Percentiles rank a stretch among this genome's conserved stretches.
Evolutionary conservation across 1,140 invertebrate genomes (phyloP).

Genomic region (Drosophila burlai): DNA sequence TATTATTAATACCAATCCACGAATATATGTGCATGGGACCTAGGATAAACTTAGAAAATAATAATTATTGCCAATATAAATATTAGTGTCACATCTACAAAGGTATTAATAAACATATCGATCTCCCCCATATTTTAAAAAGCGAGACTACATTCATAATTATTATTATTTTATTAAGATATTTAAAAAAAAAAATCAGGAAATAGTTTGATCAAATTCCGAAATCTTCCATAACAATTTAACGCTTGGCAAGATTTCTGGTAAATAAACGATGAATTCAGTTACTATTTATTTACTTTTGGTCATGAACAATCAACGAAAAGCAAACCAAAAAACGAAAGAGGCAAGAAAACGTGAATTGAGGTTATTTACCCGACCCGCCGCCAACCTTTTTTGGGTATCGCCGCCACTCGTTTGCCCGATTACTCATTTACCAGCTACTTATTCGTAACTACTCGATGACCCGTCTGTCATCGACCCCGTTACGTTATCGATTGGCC

Average conservation of each 20-base stretch:
- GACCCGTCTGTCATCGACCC: constrained; percentile 49
- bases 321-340: constrained; percentile 10
- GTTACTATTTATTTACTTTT: constrained; percentile 41
- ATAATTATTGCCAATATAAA: no score
- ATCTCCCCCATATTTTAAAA: background rate
- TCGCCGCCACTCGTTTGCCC: constrained; percentile 2
- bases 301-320: constrained; percentile 24
- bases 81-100: no score
- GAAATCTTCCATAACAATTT: constrained; percentile 3
- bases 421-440: constrained; percentile 14
- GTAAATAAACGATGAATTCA: background rate
- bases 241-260: constrained; percentile 5
- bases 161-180: background rate
- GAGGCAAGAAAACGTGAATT: constrained; percentile 39
- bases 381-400: constrained; percentile 27
- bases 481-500: constrained; percentile 50
- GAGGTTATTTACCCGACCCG: constrained; percentile 46
- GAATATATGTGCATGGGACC: no score
- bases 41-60: no score
- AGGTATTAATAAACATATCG: background rate
- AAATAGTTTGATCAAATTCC: constrained; percentile 2
- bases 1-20: no score
- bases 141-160: background rate
- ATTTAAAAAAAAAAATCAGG: background rate
- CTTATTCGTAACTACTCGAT: constrained; percentile 3